Evolutionary conservation across 1,140 invertebrate genomes (phyloP).

Genomic region (Drosophila parvula): DNA sequence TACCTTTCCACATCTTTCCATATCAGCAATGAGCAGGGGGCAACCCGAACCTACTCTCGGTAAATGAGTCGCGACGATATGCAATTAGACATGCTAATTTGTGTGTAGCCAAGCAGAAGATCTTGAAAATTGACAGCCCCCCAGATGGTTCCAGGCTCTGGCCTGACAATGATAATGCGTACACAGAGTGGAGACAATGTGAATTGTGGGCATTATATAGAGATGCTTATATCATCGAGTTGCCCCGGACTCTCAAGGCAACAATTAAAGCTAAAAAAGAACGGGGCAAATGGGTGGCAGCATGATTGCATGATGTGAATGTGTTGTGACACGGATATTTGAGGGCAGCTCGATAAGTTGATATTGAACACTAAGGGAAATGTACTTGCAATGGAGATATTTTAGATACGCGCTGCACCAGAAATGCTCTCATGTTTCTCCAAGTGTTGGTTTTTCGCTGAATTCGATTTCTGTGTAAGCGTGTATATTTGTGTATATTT

Average conservation of each 20-base stretch:
- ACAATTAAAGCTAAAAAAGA: slow-evolving; percentile 5
- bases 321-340: slow-evolving; percentile 12
- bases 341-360: slow-evolving; percentile 12
- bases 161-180: slow-evolving; percentile 15
- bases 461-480: not conserved
- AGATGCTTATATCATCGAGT: slow-evolving; percentile 28
- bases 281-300: not conserved
- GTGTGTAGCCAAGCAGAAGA: slow-evolving; percentile 18
- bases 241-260: not conserved
- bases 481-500: not conserved
- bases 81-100: slow-evolving; percentile 49
- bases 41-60: not conserved
- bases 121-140: slow-evolving; percentile 27
- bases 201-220: slow-evolving; percentile 21
- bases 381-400: not conserved
- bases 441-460: not conserved
- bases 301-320: slow-evolving; percentile 15
- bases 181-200: slow-evolving; percentile 20
- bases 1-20: slow-evolving; percentile 17
- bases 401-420: not conserved
- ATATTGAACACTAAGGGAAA: not conserved
- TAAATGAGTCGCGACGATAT: slow-evolving; percentile 26
- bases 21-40: slow-evolving; percentile 9
- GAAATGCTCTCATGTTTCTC: not conserved
- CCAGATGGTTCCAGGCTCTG: not conserved